phyloP scores from a whole-genome alignment of 2,113 vertebrate genomes.

The Actenoides hombroni region DNA sequence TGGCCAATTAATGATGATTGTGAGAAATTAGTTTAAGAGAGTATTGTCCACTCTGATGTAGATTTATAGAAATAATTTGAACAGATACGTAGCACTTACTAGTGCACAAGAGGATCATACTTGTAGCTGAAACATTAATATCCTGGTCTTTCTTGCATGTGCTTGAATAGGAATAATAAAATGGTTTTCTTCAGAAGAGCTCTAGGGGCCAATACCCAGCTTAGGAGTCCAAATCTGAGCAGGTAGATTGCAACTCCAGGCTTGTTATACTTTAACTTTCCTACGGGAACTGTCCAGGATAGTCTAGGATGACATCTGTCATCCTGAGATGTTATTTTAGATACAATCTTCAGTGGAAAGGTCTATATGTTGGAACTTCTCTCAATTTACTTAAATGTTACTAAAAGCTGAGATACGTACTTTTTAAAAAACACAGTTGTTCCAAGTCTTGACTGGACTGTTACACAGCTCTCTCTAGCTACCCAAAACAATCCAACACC shows the following conservation, averaged over 20 bases:
- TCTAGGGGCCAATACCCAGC: background rate
- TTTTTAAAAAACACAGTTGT: background rate
- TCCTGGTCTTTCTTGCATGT: background rate
- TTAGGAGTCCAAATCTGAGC: background rate
- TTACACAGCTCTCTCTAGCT: background rate
- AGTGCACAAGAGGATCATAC: background rate
- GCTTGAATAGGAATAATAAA: background rate
- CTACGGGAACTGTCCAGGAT: background rate
- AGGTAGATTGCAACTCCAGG: background rate
- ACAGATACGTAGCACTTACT: background rate
- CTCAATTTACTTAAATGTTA: background rate
- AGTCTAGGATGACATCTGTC: background rate
- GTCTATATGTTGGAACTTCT: background rate
- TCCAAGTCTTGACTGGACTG: background rate
- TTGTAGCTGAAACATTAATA: background rate
- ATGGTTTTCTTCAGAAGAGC: background rate
- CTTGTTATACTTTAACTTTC: background rate
- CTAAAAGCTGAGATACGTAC: background rate
- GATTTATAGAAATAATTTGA: constrained; percentile 11
- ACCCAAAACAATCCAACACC: background rate
- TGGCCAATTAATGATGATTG: background rate
- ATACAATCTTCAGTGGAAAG: background rate
- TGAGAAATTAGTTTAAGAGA: background rate
- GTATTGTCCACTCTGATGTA: background rate
- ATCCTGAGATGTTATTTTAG: background rate